A percentile compares a stretch with the other conserved stretches of the same genome.
Evolutionary conservation across 2,888 invertebrate species (phyloP).

Genomic region (Nymphalis polychloros): DNA sequence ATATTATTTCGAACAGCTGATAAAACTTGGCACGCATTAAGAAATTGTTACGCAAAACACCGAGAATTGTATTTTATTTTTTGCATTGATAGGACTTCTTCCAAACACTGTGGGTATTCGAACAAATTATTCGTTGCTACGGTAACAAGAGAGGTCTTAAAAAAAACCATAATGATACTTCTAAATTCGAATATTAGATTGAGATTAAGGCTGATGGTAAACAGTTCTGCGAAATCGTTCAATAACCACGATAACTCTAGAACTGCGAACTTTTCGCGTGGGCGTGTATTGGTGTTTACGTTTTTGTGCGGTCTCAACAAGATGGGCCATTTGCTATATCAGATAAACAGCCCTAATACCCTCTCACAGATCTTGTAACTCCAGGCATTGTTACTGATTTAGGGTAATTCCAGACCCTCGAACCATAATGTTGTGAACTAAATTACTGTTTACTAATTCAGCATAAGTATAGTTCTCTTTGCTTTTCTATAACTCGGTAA

Average conservation of each 20-base stretch:
- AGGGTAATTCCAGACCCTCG: neutral
- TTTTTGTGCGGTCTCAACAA: conserved; percentile 23
- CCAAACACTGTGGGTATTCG: conserved; percentile 1
- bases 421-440: too few relatives aligned
- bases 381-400: neutral
- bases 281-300: conserved; percentile 31
- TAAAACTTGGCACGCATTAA: neutral
- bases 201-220: conserved; percentile 15
- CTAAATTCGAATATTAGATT: conserved; percentile 13
- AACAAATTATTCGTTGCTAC: neutral
- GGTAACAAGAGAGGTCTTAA: neutral
- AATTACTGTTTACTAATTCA: neutral
- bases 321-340: conserved; percentile 27
- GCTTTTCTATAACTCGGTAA: too few relatives aligned
- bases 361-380: conserved; percentile 1
- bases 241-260: conserved; percentile 17
- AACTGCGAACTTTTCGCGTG: conserved; percentile 24
- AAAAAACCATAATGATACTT: neutral
- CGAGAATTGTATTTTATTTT: neutral
- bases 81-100: neutral
- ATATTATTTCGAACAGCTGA: neutral
- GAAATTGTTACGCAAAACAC: neutral
- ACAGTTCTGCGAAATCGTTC: conserved; percentile 25
- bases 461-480: too few relatives aligned
- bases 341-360: conserved; percentile 29